A percentile compares a stretch with the other conserved stretches of the same genome.
Evolutionary conservation across 2,888 invertebrate species (phyloP).

Genomic region (Sinopyrophorus schimmeli): DNA sequence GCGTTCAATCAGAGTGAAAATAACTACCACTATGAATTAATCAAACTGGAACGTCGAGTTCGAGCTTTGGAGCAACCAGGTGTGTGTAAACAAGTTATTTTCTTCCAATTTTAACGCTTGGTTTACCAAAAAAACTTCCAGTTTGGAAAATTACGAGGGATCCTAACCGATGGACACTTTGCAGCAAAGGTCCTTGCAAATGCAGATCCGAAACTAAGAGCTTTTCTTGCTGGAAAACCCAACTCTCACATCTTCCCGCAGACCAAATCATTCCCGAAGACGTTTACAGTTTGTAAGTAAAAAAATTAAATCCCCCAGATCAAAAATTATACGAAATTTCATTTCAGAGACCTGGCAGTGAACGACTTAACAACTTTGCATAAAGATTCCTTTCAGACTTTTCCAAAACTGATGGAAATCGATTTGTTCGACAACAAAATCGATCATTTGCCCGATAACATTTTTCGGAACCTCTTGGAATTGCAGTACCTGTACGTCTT

Average conservation of each 20-base stretch:
- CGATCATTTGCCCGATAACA: slow-evolving; percentile 65
- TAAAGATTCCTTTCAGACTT: slow-evolving; percentile 68
- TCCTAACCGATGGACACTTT: slow-evolving; percentile 65
- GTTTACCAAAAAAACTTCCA: slow-evolving; percentile 47
- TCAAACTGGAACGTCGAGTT: slow-evolving; percentile 65
- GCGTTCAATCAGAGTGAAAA: slow-evolving; percentile 10
- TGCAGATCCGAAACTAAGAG: slow-evolving; percentile 67
- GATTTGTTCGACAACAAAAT: slow-evolving; percentile 77
- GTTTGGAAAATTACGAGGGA: slow-evolving; percentile 68
- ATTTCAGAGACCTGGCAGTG: slow-evolving; percentile 71
- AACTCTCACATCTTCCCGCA: slow-evolving; percentile 62
- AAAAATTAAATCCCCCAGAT: neutral
- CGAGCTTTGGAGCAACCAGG: slow-evolving; percentile 73
- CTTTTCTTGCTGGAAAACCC: slow-evolving; percentile 70
- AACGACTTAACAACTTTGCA: slow-evolving; percentile 70
- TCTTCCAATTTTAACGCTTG: no score
- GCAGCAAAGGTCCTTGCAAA: slow-evolving; percentile 65
- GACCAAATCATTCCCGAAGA: slow-evolving; percentile 67
- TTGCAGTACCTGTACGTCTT: slow-evolving; percentile 67
- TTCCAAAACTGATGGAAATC: slow-evolving; percentile 66
- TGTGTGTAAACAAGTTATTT: no score
- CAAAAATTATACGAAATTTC: no score
- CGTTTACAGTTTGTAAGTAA: slow-evolving; percentile 64
- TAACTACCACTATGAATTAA: slow-evolving; percentile 44
- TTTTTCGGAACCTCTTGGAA: slow-evolving; percentile 67